Percentiles rank a stretch among this genome's conserved stretches.
These are phyloP conservation scores for Pachyrhynchus sulphureomaculatus DNA, from an alignment of 1,140 invertebrate species.

Conservation along the genomic window DNA sequence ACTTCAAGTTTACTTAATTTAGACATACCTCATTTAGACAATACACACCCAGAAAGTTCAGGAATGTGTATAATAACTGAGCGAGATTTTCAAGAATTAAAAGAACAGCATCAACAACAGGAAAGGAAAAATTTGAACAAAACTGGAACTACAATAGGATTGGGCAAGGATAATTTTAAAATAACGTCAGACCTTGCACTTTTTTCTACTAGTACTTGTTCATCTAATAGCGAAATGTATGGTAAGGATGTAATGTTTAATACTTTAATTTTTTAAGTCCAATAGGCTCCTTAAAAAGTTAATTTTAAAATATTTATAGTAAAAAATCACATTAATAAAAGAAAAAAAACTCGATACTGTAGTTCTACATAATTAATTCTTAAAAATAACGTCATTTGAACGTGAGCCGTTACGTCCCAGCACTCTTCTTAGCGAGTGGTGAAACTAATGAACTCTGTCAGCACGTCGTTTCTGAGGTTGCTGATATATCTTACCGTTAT, in stretches of 20 bases:
- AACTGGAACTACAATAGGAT: neutral
- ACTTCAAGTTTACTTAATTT: conserved; percentile 41
- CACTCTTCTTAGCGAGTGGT: too few species aligned
- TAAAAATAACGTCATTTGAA: too few species aligned
- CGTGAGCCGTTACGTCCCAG: too few species aligned
- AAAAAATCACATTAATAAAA: too few species aligned
- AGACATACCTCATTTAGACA: conserved; percentile 41
- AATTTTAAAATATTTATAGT: too few species aligned
- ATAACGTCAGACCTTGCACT: conserved; percentile 28
- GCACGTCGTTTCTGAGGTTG: too few species aligned
- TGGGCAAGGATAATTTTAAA: neutral
- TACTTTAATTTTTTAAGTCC: neutral
- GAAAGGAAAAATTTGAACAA: conserved; percentile 1
- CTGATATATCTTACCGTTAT: too few species aligned
- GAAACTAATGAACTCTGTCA: too few species aligned
- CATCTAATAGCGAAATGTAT: conserved; percentile 29
- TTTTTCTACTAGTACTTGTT: conserved; percentile 34
- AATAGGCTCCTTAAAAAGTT: neutral
- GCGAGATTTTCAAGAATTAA: neutral
- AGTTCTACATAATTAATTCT: too few species aligned
- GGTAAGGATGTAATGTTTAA: conserved; percentile 23
- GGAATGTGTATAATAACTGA: conserved; percentile 33
- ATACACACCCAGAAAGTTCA: conserved; percentile 30
- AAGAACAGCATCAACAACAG: neutral
- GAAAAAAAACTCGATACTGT: too few species aligned